These are phyloP conservation scores for Latrodectus geometricus DNA, from an alignment of 1,140 invertebrate species.

Conservation along the genomic window DNA sequence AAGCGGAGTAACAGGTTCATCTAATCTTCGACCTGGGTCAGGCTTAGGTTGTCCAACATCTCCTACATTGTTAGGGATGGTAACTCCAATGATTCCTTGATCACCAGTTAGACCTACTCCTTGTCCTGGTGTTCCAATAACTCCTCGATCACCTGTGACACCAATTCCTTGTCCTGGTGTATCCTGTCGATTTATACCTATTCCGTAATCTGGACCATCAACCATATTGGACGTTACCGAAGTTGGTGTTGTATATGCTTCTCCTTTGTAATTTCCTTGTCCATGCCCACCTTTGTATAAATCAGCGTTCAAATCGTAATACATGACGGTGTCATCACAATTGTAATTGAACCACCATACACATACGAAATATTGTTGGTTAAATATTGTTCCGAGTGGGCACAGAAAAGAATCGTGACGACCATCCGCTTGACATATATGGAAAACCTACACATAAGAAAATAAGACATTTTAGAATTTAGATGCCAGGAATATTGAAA, in stretches of 20 bases:
- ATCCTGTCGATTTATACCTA: neutral
- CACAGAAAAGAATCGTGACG: slow-evolving; percentile 69
- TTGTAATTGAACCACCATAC: slow-evolving; percentile 92
- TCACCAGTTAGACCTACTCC: neutral
- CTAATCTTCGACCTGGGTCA: neutral
- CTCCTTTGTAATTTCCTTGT: slow-evolving; percentile 53
- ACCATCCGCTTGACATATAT: slow-evolving; percentile 68
- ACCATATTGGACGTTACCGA: neutral
- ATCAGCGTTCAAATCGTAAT: slow-evolving; percentile 73
- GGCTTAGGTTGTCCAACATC: neutral
- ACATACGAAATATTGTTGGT: slow-evolving; percentile 69
- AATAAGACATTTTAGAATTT: neutral
- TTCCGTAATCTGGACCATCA: neutral
- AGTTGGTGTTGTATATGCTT: neutral
- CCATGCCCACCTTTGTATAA: slow-evolving; percentile 62
- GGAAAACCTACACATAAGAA: slow-evolving; percentile 66
- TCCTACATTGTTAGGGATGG: no score
- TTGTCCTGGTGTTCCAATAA: neutral
- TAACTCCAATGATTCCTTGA: no score
- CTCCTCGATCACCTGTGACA: neutral
- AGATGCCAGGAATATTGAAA: neutral
- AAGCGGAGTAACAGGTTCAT: neutral
- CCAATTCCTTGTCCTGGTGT: neutral
- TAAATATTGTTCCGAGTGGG: slow-evolving; percentile 70
- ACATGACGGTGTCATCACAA: slow-evolving; percentile 74